These are phyloP conservation scores for Arctia plantaginis DNA, from an alignment of 2,888 invertebrate genomes.

Conservation along the genomic window DNA sequence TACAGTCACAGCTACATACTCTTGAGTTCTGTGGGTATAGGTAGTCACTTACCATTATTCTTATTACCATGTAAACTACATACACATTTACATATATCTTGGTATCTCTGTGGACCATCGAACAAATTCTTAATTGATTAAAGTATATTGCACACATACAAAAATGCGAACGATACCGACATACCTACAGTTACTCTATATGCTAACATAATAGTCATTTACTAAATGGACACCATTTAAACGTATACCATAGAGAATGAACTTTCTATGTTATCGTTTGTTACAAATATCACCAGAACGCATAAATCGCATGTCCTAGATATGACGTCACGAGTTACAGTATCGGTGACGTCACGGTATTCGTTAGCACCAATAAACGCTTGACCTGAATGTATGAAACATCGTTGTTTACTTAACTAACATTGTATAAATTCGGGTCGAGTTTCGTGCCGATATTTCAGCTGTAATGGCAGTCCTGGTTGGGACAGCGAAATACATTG, in stretches of 20 bases:
- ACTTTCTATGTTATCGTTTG: neutral
- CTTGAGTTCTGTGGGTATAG: no score
- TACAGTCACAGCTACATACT: no score
- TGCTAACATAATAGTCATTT: neutral
- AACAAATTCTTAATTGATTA: no score
- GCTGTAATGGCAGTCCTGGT: neutral
- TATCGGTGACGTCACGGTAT: constrained; percentile 16
- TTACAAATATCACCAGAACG: neutral
- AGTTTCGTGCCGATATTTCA: constrained; percentile 8
- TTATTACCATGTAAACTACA: no score
- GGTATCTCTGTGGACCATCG: no score
- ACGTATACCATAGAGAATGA: neutral
- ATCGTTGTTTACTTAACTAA: constrained; percentile 17
- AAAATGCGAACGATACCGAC: no score
- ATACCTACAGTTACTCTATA: neutral
- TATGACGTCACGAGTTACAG: constrained; percentile 6
- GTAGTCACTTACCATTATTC: no score
- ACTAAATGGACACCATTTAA: neutral
- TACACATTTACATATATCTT: no score
- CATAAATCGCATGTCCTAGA: constrained; percentile 1
- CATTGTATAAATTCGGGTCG: constrained; percentile 18
- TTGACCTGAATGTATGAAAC: constrained; percentile 24
- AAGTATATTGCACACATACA: no score
- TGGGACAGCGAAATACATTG: neutral
- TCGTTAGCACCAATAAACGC: constrained; percentile 18